These are phyloP conservation scores for Dyspetes luteomarginatus DNA, from an alignment of 2,888 invertebrate genomes.

Conservation along the genomic window DNA sequence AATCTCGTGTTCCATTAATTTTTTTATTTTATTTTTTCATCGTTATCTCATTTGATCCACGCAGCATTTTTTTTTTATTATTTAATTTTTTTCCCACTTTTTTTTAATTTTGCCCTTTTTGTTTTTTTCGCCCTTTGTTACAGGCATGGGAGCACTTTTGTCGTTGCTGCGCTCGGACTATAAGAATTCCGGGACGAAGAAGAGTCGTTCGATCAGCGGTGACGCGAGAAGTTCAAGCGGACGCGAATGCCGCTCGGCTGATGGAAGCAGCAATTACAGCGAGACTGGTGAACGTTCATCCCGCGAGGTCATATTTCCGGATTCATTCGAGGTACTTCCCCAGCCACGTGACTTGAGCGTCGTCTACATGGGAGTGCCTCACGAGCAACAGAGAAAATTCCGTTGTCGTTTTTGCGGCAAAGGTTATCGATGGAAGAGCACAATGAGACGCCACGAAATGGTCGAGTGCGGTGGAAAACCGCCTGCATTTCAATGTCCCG, in stretches of 20 bases:
- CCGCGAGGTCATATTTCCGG: slow-evolving; percentile 81
- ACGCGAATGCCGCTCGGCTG: slow-evolving; percentile 67
- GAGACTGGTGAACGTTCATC: slow-evolving; percentile 72
- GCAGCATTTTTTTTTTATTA: slow-evolving; percentile 20
- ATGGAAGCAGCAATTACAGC: slow-evolving; percentile 69
- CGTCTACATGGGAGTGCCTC: slow-evolving; percentile 84
- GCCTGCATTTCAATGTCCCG: slow-evolving; percentile 91
- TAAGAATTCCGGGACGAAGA: slow-evolving; percentile 71
- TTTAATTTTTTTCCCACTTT: slow-evolving; percentile 57
- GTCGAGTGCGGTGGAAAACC: slow-evolving; percentile 94
- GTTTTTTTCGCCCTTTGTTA: slow-evolving; percentile 77
- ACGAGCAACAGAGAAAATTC: slow-evolving; percentile 87
- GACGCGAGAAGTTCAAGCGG: slow-evolving; percentile 68
- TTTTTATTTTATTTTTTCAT: slow-evolving; percentile 16
- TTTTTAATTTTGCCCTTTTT: slow-evolving; percentile 60
- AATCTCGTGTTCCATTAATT: neutral
- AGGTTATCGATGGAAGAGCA: slow-evolving; percentile 94
- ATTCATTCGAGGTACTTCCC: slow-evolving; percentile 82
- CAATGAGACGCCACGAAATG: slow-evolving; percentile 91
- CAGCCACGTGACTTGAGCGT: slow-evolving; percentile 81
- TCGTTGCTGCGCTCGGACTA: slow-evolving; percentile 80
- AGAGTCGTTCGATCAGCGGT: slow-evolving; percentile 67
- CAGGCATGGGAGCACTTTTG: slow-evolving; percentile 81
- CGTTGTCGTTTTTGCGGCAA: slow-evolving; percentile 94
- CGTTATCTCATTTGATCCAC: neutral